Evolutionary conservation across 2,888 invertebrate species (phyloP).

Genomic region (Strigamia transsilvanica): DNA sequence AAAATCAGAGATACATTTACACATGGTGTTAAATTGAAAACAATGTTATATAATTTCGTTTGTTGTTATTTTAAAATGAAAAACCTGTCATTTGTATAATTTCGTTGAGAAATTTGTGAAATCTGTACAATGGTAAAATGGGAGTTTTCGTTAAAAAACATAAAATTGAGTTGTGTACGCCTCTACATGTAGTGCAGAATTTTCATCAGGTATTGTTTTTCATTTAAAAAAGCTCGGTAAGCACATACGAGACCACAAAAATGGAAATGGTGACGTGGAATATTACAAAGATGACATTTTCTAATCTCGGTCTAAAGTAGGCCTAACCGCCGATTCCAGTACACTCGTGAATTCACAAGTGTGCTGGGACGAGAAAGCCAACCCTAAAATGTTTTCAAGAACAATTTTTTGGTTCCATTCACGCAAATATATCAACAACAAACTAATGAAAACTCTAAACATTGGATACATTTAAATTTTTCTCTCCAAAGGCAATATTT

Average conservation of each 20-base stretch:
- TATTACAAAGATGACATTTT: conserved; percentile 37
- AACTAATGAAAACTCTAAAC: conserved; percentile 19
- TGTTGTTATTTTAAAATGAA: background rate
- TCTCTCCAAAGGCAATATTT: conserved; percentile 26
- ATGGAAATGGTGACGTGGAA: background rate
- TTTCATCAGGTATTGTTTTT: background rate
- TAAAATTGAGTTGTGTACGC: background rate
- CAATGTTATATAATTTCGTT: too few relatives aligned
- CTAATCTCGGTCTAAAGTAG: background rate
- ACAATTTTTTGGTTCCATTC: background rate
- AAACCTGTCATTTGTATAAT: background rate
- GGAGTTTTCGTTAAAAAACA: background rate
- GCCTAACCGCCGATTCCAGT: too few relatives aligned
- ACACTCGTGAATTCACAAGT: too few relatives aligned
- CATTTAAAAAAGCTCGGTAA: conserved; percentile 15
- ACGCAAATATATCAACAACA: conserved; percentile 17
- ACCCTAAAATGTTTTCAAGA: background rate
- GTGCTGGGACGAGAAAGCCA: background rate
- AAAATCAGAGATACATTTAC: background rate
- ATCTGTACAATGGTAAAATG: background rate
- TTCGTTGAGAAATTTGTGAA: background rate
- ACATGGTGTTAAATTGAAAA: background rate
- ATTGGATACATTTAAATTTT: conserved; percentile 18
- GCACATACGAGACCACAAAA: conserved; percentile 7
- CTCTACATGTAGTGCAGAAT: background rate